These are phyloP conservation scores for Micrasema minimum DNA, from an alignment of 1,140 invertebrate genomes.

Conservation along the genomic window DNA sequence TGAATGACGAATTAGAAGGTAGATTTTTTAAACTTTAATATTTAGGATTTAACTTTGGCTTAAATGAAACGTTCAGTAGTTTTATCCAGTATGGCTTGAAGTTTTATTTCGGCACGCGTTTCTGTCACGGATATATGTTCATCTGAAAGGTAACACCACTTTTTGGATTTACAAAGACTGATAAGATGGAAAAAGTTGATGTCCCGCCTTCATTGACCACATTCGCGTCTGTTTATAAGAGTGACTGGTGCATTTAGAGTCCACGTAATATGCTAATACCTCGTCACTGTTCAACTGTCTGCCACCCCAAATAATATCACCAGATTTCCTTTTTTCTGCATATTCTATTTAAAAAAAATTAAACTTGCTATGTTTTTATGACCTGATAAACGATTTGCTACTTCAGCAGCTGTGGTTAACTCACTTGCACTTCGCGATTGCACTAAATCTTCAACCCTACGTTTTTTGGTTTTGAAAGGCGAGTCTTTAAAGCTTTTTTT, in stretches of 20 bases:
- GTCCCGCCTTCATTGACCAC: too few relatives aligned
- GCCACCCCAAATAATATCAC: neutral
- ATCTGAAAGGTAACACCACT: slow-evolving; percentile 37
- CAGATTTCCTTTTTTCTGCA: slow-evolving; percentile 3
- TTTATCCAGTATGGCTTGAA: slow-evolving; percentile 51
- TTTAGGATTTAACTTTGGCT: slow-evolving; percentile 43
- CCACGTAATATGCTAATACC: slow-evolving; percentile 46
- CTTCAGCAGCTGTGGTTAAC: neutral
- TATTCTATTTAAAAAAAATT: neutral
- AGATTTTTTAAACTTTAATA: slow-evolving; percentile 55
- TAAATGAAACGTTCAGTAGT: slow-evolving; percentile 43
- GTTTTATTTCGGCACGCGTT: slow-evolving; percentile 42
- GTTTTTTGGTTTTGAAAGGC: neutral
- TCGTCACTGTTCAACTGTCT: slow-evolving; percentile 28
- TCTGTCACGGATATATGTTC: slow-evolving; percentile 31
- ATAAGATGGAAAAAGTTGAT: too few relatives aligned
- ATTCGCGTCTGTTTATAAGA: slow-evolving; percentile 34
- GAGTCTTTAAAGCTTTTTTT: too few relatives aligned
- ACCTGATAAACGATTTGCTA: neutral
- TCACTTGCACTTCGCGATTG: neutral
- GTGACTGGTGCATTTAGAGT: slow-evolving; percentile 43
- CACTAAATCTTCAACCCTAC: slow-evolving; percentile 4
- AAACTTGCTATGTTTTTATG: neutral
- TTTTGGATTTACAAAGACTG: slow-evolving; percentile 38
- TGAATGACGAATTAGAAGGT: neutral